Conservation (phyloP, 2,113 vertebrate species). For the Ochotona princeps region DNA sequence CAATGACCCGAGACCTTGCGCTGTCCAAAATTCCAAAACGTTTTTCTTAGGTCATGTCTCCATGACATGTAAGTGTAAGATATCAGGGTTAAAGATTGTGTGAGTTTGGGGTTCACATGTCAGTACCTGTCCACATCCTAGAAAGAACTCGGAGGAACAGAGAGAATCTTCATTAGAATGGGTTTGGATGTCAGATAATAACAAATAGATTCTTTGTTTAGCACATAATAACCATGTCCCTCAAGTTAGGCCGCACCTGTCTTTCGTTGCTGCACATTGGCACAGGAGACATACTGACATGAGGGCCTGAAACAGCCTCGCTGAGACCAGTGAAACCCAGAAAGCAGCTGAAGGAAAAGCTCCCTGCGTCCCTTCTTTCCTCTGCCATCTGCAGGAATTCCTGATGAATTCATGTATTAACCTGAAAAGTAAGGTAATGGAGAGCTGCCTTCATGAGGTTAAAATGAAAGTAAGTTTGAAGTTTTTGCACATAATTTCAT, state of each 20-base stretch:
- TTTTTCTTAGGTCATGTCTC: no score
- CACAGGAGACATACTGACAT: accelerated
- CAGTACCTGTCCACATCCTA: not conserved
- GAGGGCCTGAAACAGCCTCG: accelerated
- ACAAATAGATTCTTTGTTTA: not conserved
- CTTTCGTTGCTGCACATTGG: accelerated
- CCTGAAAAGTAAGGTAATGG: not conserved
- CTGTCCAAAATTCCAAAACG: no score
- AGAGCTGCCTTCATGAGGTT: not conserved
- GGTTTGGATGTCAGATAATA: not conserved
- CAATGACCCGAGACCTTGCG: no score
- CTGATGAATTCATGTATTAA: not conserved
- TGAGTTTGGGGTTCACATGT: no score
- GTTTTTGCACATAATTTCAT: not conserved
- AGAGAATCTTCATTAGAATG: not conserved
- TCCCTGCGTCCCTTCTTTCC: not conserved
- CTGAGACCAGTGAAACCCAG: not conserved
- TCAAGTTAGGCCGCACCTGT: accelerated
- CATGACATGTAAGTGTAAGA: no score
- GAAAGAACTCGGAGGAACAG: not conserved
- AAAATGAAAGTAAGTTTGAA: not conserved
- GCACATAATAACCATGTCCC: not conserved
- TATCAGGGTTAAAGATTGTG: no score
- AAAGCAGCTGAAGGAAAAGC: not conserved
- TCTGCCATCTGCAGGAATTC: not conserved